A percentile compares a stretch with the other conserved stretches of the same genome.
Conservation (phyloP, 2,888 invertebrate species). For the Ecliptopera silaceata region DNA sequence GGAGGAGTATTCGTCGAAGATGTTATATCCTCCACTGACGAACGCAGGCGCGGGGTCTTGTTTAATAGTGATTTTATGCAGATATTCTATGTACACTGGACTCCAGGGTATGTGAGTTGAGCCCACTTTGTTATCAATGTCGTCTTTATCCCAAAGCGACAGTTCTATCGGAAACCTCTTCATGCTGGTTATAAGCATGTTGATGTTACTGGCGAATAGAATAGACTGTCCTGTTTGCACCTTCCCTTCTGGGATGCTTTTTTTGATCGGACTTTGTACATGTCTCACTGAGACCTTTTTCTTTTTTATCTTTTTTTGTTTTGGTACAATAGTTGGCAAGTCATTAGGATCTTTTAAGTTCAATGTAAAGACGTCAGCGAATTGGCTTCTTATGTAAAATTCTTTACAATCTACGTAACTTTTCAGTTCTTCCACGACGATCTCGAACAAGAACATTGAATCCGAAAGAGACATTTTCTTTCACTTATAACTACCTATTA, state of each 20-base stretch:
- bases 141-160: slow-evolving; percentile 50
- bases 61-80: slow-evolving; percentile 43
- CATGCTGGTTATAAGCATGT: slow-evolving; percentile 56
- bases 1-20: slow-evolving; percentile 58
- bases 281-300: slow-evolving; percentile 41
- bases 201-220: slow-evolving; percentile 46
- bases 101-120: slow-evolving; percentile 61
- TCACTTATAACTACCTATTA: slow-evolving; percentile 25
- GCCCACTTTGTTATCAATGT: slow-evolving; percentile 50
- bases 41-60: slow-evolving; percentile 38
- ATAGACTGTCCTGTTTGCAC: slow-evolving; percentile 49
- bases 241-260: slow-evolving; percentile 37
- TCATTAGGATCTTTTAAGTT: slow-evolving; percentile 54
- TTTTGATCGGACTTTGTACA: slow-evolving; percentile 15
- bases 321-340: slow-evolving; percentile 22
- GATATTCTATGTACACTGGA: slow-evolving; percentile 50
- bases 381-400: slow-evolving; percentile 55
- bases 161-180: slow-evolving; percentile 59
- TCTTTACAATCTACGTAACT: slow-evolving; percentile 51
- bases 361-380: slow-evolving; percentile 62
- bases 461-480: slow-evolving; percentile 61
- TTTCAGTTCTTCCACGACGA: slow-evolving; percentile 57
- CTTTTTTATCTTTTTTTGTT: slow-evolving; percentile 40
- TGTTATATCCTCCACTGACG: slow-evolving; percentile 47
- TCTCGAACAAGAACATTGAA: slow-evolving; percentile 70